These are phyloP conservation scores for Thelaira solivaga DNA, from an alignment of 2,888 invertebrate species.

Conservation along the genomic window DNA sequence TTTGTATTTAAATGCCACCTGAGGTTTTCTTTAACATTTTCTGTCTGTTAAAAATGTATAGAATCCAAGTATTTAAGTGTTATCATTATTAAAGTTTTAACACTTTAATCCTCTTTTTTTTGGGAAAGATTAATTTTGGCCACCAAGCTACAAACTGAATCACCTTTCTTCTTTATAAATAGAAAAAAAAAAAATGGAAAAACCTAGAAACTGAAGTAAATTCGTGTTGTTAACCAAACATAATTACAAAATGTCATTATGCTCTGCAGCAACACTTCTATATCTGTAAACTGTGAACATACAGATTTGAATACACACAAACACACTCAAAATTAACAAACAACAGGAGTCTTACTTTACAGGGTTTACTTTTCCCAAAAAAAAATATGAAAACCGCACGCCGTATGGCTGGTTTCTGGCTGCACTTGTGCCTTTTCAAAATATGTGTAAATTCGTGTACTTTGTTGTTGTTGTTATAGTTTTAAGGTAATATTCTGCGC, in stretches of 20 bases:
- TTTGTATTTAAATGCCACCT: too few relatives aligned
- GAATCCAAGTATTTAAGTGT: too few relatives aligned
- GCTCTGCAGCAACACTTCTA: conserved; percentile 8
- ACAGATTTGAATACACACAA: neutral
- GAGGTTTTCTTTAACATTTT: too few relatives aligned
- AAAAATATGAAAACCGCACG: conserved; percentile 4
- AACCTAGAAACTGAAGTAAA: neutral
- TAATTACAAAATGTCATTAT: conserved; percentile 52
- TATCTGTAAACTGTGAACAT: neutral
- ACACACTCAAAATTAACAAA: conserved; percentile 8
- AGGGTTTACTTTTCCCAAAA: neutral
- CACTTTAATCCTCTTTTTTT: too few relatives aligned
- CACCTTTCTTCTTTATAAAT: too few relatives aligned
- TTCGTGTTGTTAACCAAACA: conserved; percentile 20
- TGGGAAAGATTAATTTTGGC: too few relatives aligned
- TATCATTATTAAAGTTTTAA: too few relatives aligned
- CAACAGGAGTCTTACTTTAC: conserved; percentile 17
- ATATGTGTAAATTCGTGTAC: conserved; percentile 40
- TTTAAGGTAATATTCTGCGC: neutral
- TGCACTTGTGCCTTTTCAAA: conserved; percentile 11
- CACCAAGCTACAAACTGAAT: too few relatives aligned
- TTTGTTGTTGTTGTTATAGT: conserved; percentile 18
- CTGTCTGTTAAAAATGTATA: too few relatives aligned
- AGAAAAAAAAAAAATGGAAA: neutral
- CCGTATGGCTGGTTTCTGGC: neutral